Evolutionary conservation across 1,140 invertebrate genomes (phyloP).

Genomic region (Bombus balteatus): DNA sequence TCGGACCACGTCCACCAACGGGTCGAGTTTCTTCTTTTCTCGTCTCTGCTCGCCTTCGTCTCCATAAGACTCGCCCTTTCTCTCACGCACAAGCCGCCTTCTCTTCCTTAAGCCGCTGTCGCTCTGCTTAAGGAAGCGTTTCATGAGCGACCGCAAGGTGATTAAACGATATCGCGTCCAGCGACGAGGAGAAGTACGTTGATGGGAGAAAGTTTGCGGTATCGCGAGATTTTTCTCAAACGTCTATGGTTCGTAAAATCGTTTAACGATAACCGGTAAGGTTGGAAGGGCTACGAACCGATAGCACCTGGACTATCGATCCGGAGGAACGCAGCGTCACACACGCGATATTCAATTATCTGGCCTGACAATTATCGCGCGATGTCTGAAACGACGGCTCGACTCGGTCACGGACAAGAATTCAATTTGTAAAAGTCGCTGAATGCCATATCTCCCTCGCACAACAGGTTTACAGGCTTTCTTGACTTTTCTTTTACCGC

Average conservation of each 20-base stretch:
- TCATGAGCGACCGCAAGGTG: background rate
- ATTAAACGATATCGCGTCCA: background rate
- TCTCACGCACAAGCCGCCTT: background rate
- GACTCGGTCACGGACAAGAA: slow-evolving; percentile 4
- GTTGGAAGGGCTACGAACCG: background rate
- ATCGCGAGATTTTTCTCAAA: background rate
- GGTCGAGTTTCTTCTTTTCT: background rate
- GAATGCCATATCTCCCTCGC: background rate
- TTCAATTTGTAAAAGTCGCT: slow-evolving; percentile 48
- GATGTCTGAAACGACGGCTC: slow-evolving; percentile 13
- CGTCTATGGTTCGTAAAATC: no score
- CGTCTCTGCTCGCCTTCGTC: background rate
- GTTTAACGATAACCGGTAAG: no score
- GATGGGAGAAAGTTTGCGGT: background rate
- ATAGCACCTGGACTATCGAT: background rate
- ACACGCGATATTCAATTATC: slow-evolving; percentile 23
- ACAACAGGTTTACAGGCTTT: slow-evolving; percentile 17
- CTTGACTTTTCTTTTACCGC: slow-evolving; percentile 19
- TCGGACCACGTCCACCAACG: background rate
- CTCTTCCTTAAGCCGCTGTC: background rate
- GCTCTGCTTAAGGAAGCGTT: no score
- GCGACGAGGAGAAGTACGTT: no score
- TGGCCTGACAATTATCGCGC: slow-evolving; percentile 28
- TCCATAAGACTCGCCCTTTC: background rate
- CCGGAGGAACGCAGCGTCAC: background rate